Evolutionary conservation across 2,113 vertebrate species (phyloP), one percentile per base, ranked within the genome.

Genomic region (Dolichotis patagonum): DNA sequence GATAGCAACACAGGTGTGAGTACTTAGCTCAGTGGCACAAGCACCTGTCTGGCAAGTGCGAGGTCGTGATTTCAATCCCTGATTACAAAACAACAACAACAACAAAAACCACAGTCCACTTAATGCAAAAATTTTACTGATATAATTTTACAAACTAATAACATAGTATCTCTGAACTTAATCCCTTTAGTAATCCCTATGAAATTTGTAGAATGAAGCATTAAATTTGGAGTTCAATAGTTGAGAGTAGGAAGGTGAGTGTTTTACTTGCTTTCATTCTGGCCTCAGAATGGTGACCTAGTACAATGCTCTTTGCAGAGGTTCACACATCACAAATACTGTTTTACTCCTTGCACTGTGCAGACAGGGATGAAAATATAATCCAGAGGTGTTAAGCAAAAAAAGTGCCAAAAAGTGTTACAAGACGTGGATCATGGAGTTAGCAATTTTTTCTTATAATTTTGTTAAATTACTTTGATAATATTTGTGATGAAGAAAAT

Each of bases 81-180:
- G 49, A 9, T 52, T 8, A 5, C 6, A 52, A 52, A 52, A 52
- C 49, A 52, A n/a, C n/a, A 52, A 52, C 49, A 52, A 49, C 46
- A 52, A 52, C 7, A 52, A 52, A 41, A 93, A 41, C 0, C 41
- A 84, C 63, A 90, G 2, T 85, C 90, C 8, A 91, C 9, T 91
- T 83, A 67, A 26, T 54, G 90, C 0, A 93, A 97, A 96, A 90
- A 65, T 52, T 88, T 96, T 24, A 38, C 54, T 77, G 12, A 87
- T 65, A 2, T 77, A 77, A 62, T 88, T 83, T 49, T 80, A 26
- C 2, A 77, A 60, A 84, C 89, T 65, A 89, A 77, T 41, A 69
- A 92, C 88, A 77, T 85, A 88, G 49, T 67, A 88, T 17, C 6
- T 19, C 7, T 86, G 14, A 87, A 62, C 11, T 69, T 58, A 87